A percentile compares a stretch with the other conserved stretches of the same genome.
Evolutionary conservation across 2,797 vertebrate species (phyloP).

Genomic region (Ctenopoma kingsleyae): DNA sequence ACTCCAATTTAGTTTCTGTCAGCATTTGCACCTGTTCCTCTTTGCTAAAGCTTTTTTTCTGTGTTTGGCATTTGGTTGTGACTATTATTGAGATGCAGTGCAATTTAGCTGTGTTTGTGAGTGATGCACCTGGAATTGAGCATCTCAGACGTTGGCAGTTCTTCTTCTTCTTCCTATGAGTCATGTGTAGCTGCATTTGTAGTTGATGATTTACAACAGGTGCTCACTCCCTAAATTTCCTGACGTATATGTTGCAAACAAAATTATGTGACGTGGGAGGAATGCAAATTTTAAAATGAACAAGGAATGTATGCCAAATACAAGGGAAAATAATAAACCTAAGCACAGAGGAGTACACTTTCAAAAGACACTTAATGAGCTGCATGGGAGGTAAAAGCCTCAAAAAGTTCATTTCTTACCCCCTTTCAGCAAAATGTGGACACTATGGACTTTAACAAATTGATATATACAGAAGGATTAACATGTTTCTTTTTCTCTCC

Average conservation of each 20-base stretch:
- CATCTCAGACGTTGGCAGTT: slow-evolving; percentile 1
- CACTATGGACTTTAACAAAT: background rate
- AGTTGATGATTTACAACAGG: slow-evolving; percentile 15
- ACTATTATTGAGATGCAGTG: background rate
- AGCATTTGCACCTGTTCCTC: slow-evolving; percentile 13
- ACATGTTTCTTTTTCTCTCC: background rate
- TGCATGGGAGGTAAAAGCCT: background rate
- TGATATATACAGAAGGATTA: background rate
- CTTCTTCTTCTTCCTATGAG: slow-evolving; percentile 19
- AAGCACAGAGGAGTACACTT: background rate
- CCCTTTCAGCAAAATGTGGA: background rate
- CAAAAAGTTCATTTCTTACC: background rate
- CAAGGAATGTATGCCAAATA: background rate
- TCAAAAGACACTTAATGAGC: background rate
- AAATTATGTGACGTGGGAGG: background rate
- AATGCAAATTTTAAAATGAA: background rate
- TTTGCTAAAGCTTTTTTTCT: background rate
- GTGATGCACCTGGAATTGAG: slow-evolving; percentile 6
- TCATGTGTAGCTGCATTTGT: slow-evolving; percentile 31
- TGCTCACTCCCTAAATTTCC: background rate
- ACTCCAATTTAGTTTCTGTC: background rate
- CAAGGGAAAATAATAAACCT: background rate
- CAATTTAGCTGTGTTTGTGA: slow-evolving; percentile 1
- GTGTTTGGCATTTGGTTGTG: slow-evolving; percentile 1
- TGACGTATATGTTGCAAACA: slow-evolving; percentile 15